Evolutionary conservation across 1,140 invertebrate species (phyloP), one percentile per base, ranked within the genome.

Genomic region (Notospermus geniculatus): DNA sequence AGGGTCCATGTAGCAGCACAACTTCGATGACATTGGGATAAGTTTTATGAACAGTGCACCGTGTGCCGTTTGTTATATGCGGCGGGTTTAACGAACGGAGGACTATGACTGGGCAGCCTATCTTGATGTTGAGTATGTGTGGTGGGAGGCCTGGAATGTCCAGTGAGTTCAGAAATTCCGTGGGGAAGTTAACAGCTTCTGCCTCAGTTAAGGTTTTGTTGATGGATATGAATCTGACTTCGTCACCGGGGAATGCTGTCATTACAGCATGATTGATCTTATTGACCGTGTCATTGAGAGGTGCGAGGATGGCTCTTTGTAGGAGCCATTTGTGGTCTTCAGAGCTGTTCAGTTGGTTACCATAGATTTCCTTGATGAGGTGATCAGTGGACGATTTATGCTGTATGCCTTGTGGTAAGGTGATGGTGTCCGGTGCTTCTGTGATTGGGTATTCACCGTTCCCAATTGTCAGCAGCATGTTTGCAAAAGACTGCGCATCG

Each of bases 41-140:
- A 23, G 59, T 17, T 23, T 39, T 22, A 25, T 59, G 41, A 13
- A 66, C 27, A 22, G 28, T 41, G 2, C 46, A 45, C 29, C 62
- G 5, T 23, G 54, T 66, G 25, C 65, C 65, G 54, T 68, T 62
- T 11, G 15, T 28, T 32, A 58, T 32, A 36, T 56, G 59, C 74
- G 63, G 78, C 75, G 63, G 71, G 68, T 68, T 83, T 73, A 60
- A 79, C 65, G 84, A 83, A 68, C 80, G 64, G 15, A 83, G 63
- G 58, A 84, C 64, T 46, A 84, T 82, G 22, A 84, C 76, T 15
- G 62, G 62, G n/a, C 22, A 23, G 11, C 68, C 67, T 32, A 66
- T 57, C 63, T 76, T 76, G 15, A 78, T 54, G 19, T 46, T 30
- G 29, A 76, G 45, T 30, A 25, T 28, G 27, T 76, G 73, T 0